These are phyloP conservation scores for Limulus polyphemus DNA, from an alignment of 2,888 invertebrate species.

Conservation along the genomic window DNA sequence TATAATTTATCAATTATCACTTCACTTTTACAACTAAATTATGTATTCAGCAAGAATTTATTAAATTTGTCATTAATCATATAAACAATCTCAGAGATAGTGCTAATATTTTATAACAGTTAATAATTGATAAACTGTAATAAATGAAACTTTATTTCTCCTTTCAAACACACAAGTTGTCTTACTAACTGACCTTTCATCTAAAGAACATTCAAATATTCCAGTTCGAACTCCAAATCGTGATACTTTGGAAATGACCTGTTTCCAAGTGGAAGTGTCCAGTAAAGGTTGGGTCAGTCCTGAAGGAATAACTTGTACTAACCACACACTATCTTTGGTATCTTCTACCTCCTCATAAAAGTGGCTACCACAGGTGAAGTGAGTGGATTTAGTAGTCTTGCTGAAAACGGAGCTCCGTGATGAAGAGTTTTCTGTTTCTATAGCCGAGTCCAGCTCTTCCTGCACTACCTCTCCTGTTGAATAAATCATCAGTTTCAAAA, in stretches of 20 bases:
- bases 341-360: conserved; percentile 43
- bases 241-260: conserved; percentile 36
- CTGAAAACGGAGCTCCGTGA: not conserved
- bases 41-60: too few species aligned
- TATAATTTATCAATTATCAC: too few species aligned
- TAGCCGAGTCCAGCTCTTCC: conserved; percentile 25
- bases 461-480: too few species aligned
- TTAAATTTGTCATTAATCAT: too few species aligned
- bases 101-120: too few species aligned
- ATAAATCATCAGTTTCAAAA: too few species aligned
- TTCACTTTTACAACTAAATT: too few species aligned
- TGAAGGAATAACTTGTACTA: conserved; percentile 39
- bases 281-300: conserved; percentile 30
- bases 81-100: too few species aligned
- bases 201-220: conserved; percentile 40
- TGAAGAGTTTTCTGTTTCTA: conserved; percentile 19
- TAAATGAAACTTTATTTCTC: too few species aligned
- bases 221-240: conserved; percentile 42
- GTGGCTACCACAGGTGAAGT: conserved; percentile 37
- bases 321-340: conserved; percentile 44
- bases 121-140: too few species aligned
- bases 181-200: conserved; percentile 35
- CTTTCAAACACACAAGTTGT: too few species aligned
- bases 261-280: conserved; percentile 37
- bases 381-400: conserved; percentile 26